Evolutionary conservation across 2,797 vertebrate genomes (phyloP), one percentile per base, ranked within the genome.

Genomic region (Malurus splendens): DNA sequence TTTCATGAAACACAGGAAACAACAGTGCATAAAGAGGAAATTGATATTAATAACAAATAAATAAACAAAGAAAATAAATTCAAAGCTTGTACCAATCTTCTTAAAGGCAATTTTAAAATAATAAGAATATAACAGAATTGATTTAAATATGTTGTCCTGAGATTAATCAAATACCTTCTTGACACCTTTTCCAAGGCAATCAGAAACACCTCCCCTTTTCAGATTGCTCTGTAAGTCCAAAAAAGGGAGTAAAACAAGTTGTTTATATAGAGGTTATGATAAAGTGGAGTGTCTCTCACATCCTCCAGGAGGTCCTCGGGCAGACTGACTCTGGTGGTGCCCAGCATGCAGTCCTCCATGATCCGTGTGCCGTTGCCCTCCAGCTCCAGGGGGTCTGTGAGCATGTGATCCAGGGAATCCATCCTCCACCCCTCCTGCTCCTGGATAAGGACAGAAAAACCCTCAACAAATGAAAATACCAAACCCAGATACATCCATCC

Each of bases 261-360:
- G 0, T n/a, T 57, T 36, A 7, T 8, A 7, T 1, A 7, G 4
- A 19, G 6, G 7, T 10, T 77, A 8, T 3, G 24, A 25, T 13
- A 45, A 65, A 2, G 14, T 11, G 14, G 38, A n/a, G 27, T 4
- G 5, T 33, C 42, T 44, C 98, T 98, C 92, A 99, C 99, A 44
- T 99, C 98, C 93, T 99, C 99, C 36, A 99, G 97, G 6, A 99
- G 97, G 88, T 99, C 99, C 95, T 99, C 99, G 0, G 99, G 99
- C 39, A 99, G 97, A 44, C 97, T 98, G 38, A 99, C 98, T 60
- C 98, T 97, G 50, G 98, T 98, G 93, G 97, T 96, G 22, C 99
- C 98, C 93, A 99, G 91, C 96, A 99, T 97, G 82, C 99, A 99
- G 64, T 99, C 99, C 93, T 99, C 99, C 97, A 99, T 99, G 80